Evolutionary conservation across 1,140 invertebrate genomes (phyloP), one percentile per base, ranked within the genome.

Genomic region (Drosophila tani): DNA sequence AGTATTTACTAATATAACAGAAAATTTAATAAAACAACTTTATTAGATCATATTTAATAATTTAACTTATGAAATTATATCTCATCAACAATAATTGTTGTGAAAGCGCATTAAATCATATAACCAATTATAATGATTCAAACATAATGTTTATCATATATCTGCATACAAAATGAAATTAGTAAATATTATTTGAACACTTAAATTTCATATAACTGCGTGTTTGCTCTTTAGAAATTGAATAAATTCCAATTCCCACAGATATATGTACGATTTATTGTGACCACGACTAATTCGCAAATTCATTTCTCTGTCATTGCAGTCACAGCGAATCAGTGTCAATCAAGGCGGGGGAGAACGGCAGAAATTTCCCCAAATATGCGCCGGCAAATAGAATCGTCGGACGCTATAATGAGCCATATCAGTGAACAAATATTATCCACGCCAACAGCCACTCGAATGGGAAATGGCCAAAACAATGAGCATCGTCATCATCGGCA

Each of bases 351-450:
- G 47, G 70, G 70, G 56, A 71, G 57, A 59, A 21, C 69, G 38
- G 27, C 38, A 59, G 67, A 41, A 47, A 46, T 50, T 55, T 57
- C 15, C 57, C 60, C 32, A 81, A 90, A 71, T 47, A 88, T 88
- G 85, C 85, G 77, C 53, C 74, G 60, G 60, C 75, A 84, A 81
- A 73, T 76, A 68, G 55, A 64, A 70, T 56, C 27, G 56, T 74
- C 70, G 70, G 53, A 68, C 85, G 79, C 65, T 79, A 90, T 85
- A 90, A 90, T 90, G 86, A 90, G 67, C 69, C 81, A 90, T 86
- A 90, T 90, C 86, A 82, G 68, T 63, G 71, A 71, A 53, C 85
- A 90, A 85, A 85, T 57, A 83, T 73, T 88, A 81, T 81, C 66
- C 62, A 27, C 38, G 53, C 55, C 58, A 76, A 67, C 68, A 79